Conservation (phyloP, 2,888 invertebrate species). For the Phytoseiulus persimilis region DNA sequence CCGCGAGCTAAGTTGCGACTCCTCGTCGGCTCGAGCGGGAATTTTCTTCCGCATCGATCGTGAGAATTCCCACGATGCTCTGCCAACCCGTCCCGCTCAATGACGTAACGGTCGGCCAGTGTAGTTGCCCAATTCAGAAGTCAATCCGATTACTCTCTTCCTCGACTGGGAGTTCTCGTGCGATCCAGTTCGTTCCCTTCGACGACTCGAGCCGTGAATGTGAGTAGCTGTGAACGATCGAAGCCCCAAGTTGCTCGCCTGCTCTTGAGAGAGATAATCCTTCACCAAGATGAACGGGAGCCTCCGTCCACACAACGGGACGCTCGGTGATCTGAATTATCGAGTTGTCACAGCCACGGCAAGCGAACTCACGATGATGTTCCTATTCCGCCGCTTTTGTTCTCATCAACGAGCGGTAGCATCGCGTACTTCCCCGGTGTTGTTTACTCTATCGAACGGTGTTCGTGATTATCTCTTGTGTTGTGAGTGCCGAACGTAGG, state of each 20-base stretch:
- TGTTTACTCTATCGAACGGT: neutral
- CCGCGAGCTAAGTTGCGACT: neutral
- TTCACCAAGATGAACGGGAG: no score
- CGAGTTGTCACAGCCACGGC: neutral
- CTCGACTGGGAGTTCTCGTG: no score
- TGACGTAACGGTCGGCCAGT: no score
- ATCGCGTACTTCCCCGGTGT: neutral
- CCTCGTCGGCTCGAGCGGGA: neutral
- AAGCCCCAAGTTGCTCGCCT: no score
- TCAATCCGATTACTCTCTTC: no score
- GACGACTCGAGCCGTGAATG: no score
- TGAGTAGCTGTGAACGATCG: no score
- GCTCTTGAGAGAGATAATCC: no score
- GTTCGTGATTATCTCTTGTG: neutral
- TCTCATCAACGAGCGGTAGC: neutral
- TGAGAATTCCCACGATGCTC: neutral
- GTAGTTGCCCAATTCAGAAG: no score
- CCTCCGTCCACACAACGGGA: neutral
- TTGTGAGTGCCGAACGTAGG: neutral
- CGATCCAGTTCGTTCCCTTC: no score
- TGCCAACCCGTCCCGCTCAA: neutral
- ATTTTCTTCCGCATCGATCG: neutral
- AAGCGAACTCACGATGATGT: neutral
- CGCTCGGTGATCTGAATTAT: neutral
- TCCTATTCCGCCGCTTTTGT: neutral